Evolutionary conservation across 1,140 invertebrate genomes (phyloP).

Genomic region (Formica selysi): DNA sequence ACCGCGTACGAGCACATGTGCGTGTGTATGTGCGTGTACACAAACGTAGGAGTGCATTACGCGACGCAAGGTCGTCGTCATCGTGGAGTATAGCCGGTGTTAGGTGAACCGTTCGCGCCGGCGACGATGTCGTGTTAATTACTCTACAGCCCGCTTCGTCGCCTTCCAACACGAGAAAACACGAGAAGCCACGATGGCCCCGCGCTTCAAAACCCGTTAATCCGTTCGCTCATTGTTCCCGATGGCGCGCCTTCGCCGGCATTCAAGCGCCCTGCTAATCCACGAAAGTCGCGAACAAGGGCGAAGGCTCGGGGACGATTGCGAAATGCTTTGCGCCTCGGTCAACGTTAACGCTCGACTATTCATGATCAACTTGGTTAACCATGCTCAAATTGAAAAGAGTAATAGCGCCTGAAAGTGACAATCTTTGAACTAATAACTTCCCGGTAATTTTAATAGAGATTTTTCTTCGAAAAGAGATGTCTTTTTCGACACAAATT

Average conservation of each 20-base stretch:
- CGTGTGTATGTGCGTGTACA: too few species aligned
- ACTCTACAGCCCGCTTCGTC: constrained; percentile 54
- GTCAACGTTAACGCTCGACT: constrained; percentile 42
- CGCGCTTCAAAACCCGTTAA: constrained; percentile 57
- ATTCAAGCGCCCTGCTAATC: constrained; percentile 56
- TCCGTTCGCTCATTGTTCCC: constrained; percentile 58
- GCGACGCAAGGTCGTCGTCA: constrained; percentile 10
- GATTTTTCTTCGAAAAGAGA: background rate
- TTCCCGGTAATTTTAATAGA: background rate
- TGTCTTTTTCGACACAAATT: background rate
- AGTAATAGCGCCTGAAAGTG: background rate
- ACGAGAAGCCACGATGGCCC: background rate
- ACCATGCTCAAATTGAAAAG: constrained; percentile 14
- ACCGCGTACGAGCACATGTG: background rate
- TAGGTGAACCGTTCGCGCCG: constrained; percentile 22
- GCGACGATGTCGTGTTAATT: constrained; percentile 60
- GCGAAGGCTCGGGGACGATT: background rate
- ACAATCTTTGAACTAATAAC: background rate
- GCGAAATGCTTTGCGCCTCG: constrained; percentile 22
- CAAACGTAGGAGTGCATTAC: background rate
- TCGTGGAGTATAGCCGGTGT: background rate
- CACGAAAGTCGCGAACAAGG: constrained; percentile 62
- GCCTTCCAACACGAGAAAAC: constrained; percentile 49
- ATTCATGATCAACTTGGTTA: constrained; percentile 23
- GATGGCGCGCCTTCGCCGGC: background rate